A percentile compares a stretch with the other conserved stretches of the same genome.
Evolutionary conservation across 2,797 vertebrate genomes (phyloP).

Genomic region (Crocidura indochinensis): DNA sequence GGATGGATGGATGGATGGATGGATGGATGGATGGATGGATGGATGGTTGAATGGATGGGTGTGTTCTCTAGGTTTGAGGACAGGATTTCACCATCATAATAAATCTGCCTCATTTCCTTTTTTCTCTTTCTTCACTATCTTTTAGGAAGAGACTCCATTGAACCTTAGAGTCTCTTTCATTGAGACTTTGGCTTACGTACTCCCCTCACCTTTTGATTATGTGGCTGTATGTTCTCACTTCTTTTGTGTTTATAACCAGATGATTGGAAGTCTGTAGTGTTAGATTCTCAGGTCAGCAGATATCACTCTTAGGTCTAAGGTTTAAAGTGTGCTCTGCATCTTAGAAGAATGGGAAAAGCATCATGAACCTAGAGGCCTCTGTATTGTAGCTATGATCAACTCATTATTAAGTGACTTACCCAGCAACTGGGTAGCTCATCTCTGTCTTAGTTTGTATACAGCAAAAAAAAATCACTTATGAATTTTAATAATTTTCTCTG

Average conservation of each 20-base stretch:
- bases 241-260: not conserved
- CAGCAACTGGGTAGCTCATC: not conserved
- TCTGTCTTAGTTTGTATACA: not conserved
- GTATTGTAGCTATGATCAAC: not conserved
- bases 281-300: not conserved
- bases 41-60: too few species aligned
- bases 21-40: too few species aligned
- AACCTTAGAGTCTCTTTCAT: not conserved
- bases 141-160: not conserved
- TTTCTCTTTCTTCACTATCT: not conserved
- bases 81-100: not conserved
- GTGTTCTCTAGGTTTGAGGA: accelerated
- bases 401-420: not conserved
- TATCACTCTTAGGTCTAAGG: not conserved
- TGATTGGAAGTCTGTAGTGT: too few species aligned
- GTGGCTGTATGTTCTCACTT: not conserved
- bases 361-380: not conserved
- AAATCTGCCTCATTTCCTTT: not conserved
- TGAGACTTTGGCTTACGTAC: not conserved
- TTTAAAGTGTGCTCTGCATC: not conserved
- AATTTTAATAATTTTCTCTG: not conserved
- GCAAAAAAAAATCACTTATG: not conserved
- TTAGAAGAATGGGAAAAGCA: not conserved
- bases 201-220: not conserved
- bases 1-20: not conserved